Evolutionary conservation across 2,797 vertebrate genomes (phyloP).

Genomic region (Bradypodion ventrale): DNA sequence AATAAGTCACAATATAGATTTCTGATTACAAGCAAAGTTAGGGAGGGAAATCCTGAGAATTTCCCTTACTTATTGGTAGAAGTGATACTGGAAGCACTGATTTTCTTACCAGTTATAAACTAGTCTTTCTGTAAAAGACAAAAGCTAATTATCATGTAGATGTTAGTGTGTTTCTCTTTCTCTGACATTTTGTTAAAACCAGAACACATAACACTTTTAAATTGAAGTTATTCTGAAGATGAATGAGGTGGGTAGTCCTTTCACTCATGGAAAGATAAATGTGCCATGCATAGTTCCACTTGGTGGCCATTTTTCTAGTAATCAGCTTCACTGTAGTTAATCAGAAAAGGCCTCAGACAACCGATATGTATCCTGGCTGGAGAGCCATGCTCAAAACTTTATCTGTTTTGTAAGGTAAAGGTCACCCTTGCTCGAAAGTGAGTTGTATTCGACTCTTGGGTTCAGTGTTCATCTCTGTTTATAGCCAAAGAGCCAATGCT

Average conservation of each 20-base stretch:
- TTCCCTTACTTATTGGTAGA: not conserved
- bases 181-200: not conserved
- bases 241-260: not conserved
- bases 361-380: not conserved
- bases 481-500: too few species aligned
- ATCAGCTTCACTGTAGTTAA: not conserved
- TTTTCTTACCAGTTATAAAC: not conserved
- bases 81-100: not conserved
- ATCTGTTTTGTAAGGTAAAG: not conserved
- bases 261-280: not conserved
- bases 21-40: constrained; percentile 6
- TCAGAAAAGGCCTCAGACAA: not conserved
- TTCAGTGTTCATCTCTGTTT: too few species aligned
- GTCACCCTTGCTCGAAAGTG: too few species aligned
- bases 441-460: too few species aligned
- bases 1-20: not conserved
- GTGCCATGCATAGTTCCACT: not conserved
- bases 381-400: not conserved
- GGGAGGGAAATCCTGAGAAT: not conserved
- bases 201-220: not conserved
- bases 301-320: not conserved
- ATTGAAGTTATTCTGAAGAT: not conserved
- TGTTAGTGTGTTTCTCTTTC: not conserved
- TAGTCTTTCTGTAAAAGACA: not conserved
- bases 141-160: not conserved